phyloP scores from a whole-genome alignment of 2,888 invertebrate genomes.

The Bursaphelenchus okinawaensis region DNA sequence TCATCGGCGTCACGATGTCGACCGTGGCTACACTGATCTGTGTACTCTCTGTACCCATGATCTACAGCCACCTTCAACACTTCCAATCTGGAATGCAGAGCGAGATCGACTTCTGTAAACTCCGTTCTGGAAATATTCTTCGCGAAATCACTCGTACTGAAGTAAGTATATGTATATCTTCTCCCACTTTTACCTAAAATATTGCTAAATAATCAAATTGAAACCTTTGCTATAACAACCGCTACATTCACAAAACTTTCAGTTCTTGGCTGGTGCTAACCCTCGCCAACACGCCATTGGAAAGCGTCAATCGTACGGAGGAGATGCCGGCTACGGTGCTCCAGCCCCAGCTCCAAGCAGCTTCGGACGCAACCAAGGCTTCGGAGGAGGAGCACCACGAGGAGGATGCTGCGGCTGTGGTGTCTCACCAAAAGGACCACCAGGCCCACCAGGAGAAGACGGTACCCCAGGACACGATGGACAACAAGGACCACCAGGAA shows the following conservation, averaged over 20 bases:
- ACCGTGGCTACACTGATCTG: conserved; percentile 41
- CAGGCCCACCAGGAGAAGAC: conserved; percentile 33
- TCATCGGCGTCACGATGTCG: conserved; percentile 39
- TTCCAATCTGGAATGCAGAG: conserved; percentile 45
- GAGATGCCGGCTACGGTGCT: neutral
- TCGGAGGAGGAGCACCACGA: conserved; percentile 17
- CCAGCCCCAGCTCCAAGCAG: conserved; percentile 15
- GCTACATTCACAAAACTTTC: neutral
- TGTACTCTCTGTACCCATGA: conserved; percentile 42
- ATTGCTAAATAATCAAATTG: neutral
- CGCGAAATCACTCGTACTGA: conserved; percentile 41
- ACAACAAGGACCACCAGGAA: neutral
- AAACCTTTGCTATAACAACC: no score
- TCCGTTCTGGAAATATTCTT: conserved; percentile 38
- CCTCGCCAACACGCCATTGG: conserved; percentile 28
- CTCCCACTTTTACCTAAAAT: neutral
- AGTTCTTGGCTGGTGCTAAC: conserved; percentile 21
- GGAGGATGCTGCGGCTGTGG: conserved; percentile 38
- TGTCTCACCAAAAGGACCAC: conserved; percentile 34
- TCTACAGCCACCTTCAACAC: conserved; percentile 50
- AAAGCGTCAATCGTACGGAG: conserved; percentile 17
- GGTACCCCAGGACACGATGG: conserved; percentile 31
- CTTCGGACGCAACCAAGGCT: neutral
- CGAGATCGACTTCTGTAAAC: conserved; percentile 47
- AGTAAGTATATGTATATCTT: conserved; percentile 22